Base-by-base conservation (phyloP, 2,113 vertebrate genomes). In the Myrmecophaga tridactyla region DNA sequence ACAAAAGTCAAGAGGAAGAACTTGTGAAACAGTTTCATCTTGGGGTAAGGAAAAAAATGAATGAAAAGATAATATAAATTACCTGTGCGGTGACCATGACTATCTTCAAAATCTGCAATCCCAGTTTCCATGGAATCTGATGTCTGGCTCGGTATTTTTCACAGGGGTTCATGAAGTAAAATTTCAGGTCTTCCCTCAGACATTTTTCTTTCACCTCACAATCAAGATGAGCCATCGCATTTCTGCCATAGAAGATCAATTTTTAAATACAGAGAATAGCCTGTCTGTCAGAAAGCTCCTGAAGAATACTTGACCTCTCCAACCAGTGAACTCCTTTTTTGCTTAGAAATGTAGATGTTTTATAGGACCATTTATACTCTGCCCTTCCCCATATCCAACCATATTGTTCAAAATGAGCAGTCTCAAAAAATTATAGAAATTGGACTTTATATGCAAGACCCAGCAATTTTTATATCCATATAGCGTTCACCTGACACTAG, bases 111-210 rank as follows among this genome's bases (percentile, higher is more conserved):
- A 99, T 99, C 98, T 99, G 99, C 97, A 99, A 98, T 43, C 98
- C 98, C 91, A 99, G 96, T 97, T 99, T 99, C 99, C 99, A 99
- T 1, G 99, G 99, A 80, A 99, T 97, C 86, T 99, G 99, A 75
- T 72, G 96, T 89, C 99, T 98, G 93, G 99, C 99, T 98, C 98
- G 98, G 98, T 99, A 99, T 97, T 99, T 99, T 97, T 99, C 99
- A 98, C 99, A 99, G 0, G 99, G 99, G 91, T 98, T 99, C 99
- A 99, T 99, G 97, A 99, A 99, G 98, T 99, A 99, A 97, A 99
- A 99, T 93, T 95, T 99, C 92, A 99, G 98, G 97, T 99, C 99
- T 95, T 99, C 99, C 97, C 98, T 99, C 95, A 99, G 98, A 20
- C 85, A 94, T 0, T 97, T 85, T 95, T 99, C 99, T 85, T 98